Evolutionary conservation across 2,113 vertebrate species (phyloP), one percentile per base, ranked within the genome.

Genomic region (Poeciliopsis turrubarensis): DNA sequence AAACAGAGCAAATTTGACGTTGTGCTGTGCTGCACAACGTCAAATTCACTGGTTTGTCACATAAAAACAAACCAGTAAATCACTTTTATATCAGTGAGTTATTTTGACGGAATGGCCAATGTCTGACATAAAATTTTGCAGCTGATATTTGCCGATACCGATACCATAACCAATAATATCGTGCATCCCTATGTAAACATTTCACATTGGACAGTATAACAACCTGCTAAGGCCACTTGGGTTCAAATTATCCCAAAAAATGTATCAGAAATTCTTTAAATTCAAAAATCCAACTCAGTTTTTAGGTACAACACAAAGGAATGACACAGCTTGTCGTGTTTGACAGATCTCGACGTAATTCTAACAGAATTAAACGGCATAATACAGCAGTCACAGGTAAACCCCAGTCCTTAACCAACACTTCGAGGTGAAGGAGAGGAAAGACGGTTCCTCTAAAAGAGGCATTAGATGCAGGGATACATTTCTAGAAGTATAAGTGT

Each of bases 261-360:
- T 47, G 17, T 19, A 47, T 47, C 44, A 47, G 60, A 61, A 17
- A 13, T 29, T 29, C 15, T 63, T 76, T 29, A 19, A 65, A 54
- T 44, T 9, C 51, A 68, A 68, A 60, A 67, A 67, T 30, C 29
- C 15, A 66, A 41, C 51, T 37, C 15, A 37, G 47, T 39, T 6
- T 65, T 15, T 12, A 66, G 22, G 5, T 65, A 19, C 29, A 11
- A 39, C 2, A 13, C 29, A 44, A 61, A 72, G 39, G 27, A 73
- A 60, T 14, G 67, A 74, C 54, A 22, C 6, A 72, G 57, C 68
- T 74, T 89, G 89, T 85, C 86, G 74, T 88, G 86, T 92, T 92
- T 94, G 93, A 94, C 94, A 93, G 92, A 87, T 81, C 79, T 68
- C 44, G 68, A 61, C 4, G n/a, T 65, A 19, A 26, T 65, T 44